phyloP scores from a whole-genome alignment of 2,113 vertebrate species.

The Thryonomys swinderianus region DNA sequence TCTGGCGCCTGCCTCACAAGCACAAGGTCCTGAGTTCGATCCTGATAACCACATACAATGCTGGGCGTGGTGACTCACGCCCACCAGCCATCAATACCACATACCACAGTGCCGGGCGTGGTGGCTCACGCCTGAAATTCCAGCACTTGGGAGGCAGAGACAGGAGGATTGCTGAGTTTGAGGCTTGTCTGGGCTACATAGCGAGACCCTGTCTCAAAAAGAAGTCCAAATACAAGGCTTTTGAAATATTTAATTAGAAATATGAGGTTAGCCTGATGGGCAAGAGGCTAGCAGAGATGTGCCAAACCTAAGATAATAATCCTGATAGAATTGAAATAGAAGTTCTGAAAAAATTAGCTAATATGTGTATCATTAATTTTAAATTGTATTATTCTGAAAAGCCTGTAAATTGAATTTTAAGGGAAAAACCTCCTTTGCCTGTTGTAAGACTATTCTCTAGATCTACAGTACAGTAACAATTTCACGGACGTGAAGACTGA shows the following conservation, averaged over 20 bases:
- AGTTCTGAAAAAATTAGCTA: neutral
- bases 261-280: neutral
- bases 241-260: neutral
- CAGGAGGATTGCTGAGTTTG: too few species aligned
- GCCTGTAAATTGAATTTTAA: conserved; percentile 15
- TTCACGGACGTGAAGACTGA: neutral
- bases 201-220: too few species aligned
- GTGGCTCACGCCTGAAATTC: too few species aligned
- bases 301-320: neutral
- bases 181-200: too few species aligned
- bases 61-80: too few species aligned
- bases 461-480: neutral
- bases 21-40: too few species aligned
- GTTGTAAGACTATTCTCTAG: conserved; percentile 34
- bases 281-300: neutral
- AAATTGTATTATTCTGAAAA: conserved; percentile 52
- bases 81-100: too few species aligned
- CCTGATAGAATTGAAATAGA: conserved; percentile 21
- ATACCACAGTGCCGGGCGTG: too few species aligned
- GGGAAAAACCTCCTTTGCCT: neutral
- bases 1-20: too few species aligned
- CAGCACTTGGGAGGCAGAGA: too few species aligned
- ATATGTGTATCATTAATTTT: conserved; percentile 17
- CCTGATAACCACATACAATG: too few species aligned
- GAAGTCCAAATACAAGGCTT: neutral